These are phyloP conservation scores for Tragelaphus eurycerus DNA, from an alignment of 2,797 vertebrate species.

Conservation along the genomic window DNA sequence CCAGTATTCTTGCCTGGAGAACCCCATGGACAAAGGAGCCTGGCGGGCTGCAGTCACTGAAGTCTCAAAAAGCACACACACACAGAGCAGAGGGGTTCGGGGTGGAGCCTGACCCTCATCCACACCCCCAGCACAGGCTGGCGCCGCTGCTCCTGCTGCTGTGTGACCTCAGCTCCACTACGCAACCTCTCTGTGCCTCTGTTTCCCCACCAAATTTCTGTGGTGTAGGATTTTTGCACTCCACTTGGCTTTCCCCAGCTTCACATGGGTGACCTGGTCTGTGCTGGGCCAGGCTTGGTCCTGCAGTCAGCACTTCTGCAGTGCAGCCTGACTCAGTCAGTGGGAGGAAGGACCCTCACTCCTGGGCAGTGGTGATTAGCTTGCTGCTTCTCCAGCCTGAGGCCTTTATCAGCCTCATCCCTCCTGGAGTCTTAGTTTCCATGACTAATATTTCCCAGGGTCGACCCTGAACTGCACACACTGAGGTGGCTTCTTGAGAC, in stretches of 20 bases:
- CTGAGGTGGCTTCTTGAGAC: background rate
- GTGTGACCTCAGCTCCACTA: background rate
- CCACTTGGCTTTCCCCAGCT: background rate
- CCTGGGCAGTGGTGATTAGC: background rate
- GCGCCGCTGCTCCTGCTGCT: rapidly evolving
- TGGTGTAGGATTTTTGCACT: background rate
- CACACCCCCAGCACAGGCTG: rapidly evolving
- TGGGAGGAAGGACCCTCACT: background rate
- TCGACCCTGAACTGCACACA: background rate
- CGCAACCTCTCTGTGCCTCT: background rate
- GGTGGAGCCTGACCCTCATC: rapidly evolving
- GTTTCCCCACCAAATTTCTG: background rate
- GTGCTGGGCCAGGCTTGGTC: background rate
- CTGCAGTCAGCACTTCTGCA: background rate
- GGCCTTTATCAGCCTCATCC: background rate
- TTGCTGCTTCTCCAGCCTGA: background rate
- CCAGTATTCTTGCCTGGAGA: background rate
- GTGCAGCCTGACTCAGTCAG: no score
- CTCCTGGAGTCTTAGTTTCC: background rate
- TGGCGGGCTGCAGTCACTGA: background rate
- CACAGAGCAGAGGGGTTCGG: background rate
- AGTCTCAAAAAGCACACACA: background rate
- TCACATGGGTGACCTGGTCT: rapidly evolving
- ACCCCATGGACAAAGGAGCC: background rate
- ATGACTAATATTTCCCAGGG: background rate